Percentiles rank a stretch among this genome's conserved stretches.
Conservation (phyloP, 2,113 vertebrate species). For the Formicarius rufipectus region DNA sequence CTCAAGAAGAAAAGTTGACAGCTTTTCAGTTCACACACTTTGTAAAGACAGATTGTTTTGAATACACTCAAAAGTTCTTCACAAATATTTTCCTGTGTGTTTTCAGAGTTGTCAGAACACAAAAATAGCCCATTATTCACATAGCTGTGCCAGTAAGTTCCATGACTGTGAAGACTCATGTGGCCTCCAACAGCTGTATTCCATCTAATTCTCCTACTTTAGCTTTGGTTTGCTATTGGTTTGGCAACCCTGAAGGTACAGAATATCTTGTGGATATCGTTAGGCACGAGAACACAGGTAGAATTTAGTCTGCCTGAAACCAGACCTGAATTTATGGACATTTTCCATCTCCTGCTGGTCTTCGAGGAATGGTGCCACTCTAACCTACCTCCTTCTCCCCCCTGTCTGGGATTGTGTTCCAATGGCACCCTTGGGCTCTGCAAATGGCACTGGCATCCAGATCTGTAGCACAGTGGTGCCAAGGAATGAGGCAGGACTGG, state of each 20-base stretch:
- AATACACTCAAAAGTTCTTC: not conserved
- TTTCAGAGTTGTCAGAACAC: conserved; percentile 23
- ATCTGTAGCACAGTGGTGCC: not conserved
- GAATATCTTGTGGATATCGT: not conserved
- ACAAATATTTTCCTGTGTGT: not conserved
- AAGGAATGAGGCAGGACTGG: not conserved
- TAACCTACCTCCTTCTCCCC: not conserved
- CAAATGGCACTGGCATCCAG: not conserved
- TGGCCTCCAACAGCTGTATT: conserved; percentile 34
- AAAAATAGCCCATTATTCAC: conserved; percentile 11
- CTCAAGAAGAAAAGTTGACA: not conserved
- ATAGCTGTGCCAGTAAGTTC: not conserved
- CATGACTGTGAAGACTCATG: not conserved
- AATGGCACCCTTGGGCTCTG: not conserved
- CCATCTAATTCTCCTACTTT: conserved; percentile 29
- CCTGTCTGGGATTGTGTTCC: not conserved
- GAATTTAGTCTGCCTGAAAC: not conserved
- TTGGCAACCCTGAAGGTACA: not conserved
- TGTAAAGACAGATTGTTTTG: not conserved
- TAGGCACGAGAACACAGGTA: not conserved
- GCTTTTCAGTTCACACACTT: not conserved
- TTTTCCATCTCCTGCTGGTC: conserved; percentile 1
- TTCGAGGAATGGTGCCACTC: not conserved
- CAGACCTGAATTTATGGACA: not conserved
- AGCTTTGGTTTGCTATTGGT: not conserved